A percentile compares a stretch with the other conserved stretches of the same genome.
These are phyloP conservation scores for Drosophila suboccidentalis DNA, from an alignment of 2,888 invertebrate species.

Conservation along the genomic window DNA sequence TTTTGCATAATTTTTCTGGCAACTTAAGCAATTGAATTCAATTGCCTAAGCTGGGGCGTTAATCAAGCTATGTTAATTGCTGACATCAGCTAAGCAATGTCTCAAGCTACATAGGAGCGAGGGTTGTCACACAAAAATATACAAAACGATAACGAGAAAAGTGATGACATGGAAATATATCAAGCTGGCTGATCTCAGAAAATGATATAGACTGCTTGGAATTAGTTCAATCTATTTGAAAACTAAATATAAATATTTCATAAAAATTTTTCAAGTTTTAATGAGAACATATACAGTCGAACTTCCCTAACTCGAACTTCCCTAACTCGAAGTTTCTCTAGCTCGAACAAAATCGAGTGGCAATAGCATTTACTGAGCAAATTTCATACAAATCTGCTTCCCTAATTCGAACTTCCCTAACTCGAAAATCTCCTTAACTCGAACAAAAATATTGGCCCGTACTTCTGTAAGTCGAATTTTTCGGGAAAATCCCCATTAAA, in stretches of 20 bases:
- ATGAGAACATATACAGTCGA: neutral
- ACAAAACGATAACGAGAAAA: neutral
- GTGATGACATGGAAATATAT: conserved; percentile 3
- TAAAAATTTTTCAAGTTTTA: no score
- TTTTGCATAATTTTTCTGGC: conserved; percentile 59
- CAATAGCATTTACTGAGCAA: no score
- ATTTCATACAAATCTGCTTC: no score
- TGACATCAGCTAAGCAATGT: conserved; percentile 57
- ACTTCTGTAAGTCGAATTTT: no score
- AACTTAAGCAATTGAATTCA: conserved; percentile 60
- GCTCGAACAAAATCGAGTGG: no score
- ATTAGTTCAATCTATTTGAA: neutral
- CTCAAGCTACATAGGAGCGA: conserved; percentile 35
- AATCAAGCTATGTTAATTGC: conserved; percentile 69
- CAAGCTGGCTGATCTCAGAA: neutral
- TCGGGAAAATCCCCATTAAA: no score
- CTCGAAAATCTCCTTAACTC: no score
- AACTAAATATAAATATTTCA: neutral
- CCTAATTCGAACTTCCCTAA: no score
- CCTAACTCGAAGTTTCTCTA: no score
- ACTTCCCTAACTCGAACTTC: no score
- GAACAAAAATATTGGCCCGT: no score
- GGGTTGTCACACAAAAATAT: conserved; percentile 22
- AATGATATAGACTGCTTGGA: neutral
- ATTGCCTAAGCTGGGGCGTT: conserved; percentile 65